phyloP scores from a whole-genome alignment of 2,113 vertebrate genomes.

The Syngnathoides biaculeatus region DNA sequence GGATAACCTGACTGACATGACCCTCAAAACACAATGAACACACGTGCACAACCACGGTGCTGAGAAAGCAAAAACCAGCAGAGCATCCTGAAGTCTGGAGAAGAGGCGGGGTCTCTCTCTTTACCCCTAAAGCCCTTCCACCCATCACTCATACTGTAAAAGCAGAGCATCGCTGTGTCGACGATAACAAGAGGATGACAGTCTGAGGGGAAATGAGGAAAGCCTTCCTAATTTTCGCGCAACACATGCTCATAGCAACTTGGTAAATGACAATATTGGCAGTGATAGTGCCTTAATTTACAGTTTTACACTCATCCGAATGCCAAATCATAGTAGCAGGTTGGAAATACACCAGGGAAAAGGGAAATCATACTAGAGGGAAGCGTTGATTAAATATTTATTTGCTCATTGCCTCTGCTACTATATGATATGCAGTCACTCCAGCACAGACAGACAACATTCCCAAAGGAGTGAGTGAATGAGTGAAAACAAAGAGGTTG shows the following conservation, averaged over 20 bases:
- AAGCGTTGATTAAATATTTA: constrained; percentile 54
- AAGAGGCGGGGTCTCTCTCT: constrained; percentile 36
- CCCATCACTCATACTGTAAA: constrained; percentile 37
- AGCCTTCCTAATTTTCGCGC: constrained; percentile 29
- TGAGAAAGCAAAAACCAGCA: constrained; percentile 55
- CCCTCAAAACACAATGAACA: constrained; percentile 49
- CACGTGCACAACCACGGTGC: constrained; percentile 27
- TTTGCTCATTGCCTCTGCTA: constrained; percentile 27
- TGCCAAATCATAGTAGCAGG: constrained; percentile 5
- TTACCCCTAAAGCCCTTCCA: constrained; percentile 20
- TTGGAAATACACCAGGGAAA: constrained; percentile 11
- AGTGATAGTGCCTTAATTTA: constrained; percentile 39
- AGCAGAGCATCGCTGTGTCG: constrained; percentile 43
- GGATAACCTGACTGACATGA: constrained; percentile 56
- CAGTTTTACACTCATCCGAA: constrained; percentile 19
- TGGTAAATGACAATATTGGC: constrained; percentile 51
- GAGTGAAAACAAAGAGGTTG: constrained; percentile 1
- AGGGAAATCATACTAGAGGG: constrained; percentile 27
- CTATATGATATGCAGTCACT: constrained; percentile 28
- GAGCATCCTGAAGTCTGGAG: constrained; percentile 45
- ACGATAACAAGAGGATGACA: constrained; percentile 56
- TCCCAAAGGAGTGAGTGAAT: constrained; percentile 4
- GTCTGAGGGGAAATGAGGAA: constrained; percentile 39
- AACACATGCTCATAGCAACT: constrained; percentile 20
- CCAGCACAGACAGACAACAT: constrained; percentile 24